phyloP scores from a whole-genome alignment of 1,140 invertebrate species.

The Tetragnatha versicolor region DNA sequence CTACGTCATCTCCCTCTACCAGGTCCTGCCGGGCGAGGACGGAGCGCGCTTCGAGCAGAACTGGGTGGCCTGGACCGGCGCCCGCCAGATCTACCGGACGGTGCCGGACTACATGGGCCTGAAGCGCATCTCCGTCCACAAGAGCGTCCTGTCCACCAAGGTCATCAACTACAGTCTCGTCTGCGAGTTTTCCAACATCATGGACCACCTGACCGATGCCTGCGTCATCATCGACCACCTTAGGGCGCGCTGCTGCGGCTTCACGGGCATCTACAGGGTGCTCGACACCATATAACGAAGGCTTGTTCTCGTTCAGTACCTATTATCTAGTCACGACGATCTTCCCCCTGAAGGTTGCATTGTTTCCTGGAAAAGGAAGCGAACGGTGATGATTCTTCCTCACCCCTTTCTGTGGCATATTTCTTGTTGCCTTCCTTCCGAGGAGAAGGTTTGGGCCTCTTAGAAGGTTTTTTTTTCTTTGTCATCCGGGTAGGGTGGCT shows the following conservation, averaged over 20 bases:
- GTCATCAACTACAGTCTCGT: slow-evolving; percentile 75
- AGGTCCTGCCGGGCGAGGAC: slow-evolving; percentile 40
- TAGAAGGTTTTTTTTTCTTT: too few relatives aligned
- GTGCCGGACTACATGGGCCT: slow-evolving; percentile 33
- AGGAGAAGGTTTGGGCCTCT: too few relatives aligned
- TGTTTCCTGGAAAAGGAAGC: too few relatives aligned
- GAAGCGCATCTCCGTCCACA: slow-evolving; percentile 41
- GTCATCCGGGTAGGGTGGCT: too few relatives aligned
- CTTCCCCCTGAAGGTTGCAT: too few relatives aligned
- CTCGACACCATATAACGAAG: slow-evolving; percentile 32
- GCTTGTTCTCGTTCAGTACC: too few relatives aligned
- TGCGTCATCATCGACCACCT: slow-evolving; percentile 85
- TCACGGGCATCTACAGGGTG: slow-evolving; percentile 37
- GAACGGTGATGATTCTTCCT: too few relatives aligned
- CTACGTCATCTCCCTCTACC: slow-evolving; percentile 40
- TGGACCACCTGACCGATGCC: slow-evolving; percentile 83
- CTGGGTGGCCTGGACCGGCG: slow-evolving; percentile 50
- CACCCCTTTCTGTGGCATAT: too few relatives aligned
- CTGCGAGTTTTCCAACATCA: slow-evolving; percentile 87
- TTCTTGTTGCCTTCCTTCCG: too few relatives aligned
- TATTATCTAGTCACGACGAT: too few relatives aligned
- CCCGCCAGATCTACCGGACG: slow-evolving; percentile 27
- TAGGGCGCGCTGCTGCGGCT: slow-evolving; percentile 85
- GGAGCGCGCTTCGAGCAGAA: slow-evolving; percentile 38
- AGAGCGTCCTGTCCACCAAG: slow-evolving; percentile 27